phyloP scores from a whole-genome alignment of 2,888 invertebrate genomes.

The Heliconius ethilla region DNA sequence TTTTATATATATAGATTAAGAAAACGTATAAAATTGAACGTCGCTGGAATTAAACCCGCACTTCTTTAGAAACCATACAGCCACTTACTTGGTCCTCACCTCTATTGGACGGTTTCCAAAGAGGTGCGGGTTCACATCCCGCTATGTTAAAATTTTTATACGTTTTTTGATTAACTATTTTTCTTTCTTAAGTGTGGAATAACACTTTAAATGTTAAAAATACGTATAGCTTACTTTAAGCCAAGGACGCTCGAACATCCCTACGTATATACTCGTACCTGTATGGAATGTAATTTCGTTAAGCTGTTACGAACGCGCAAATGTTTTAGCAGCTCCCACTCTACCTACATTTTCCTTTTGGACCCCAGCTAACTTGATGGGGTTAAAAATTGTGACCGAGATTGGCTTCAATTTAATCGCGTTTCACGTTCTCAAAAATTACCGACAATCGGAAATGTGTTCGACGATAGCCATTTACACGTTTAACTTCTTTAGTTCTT shows the following conservation, averaged over 20 bases:
- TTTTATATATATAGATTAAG: too few relatives aligned
- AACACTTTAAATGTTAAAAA: too few relatives aligned
- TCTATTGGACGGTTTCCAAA: too few relatives aligned
- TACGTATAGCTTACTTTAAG: slow-evolving; percentile 5
- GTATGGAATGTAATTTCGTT: slow-evolving; percentile 48
- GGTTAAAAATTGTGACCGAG: slow-evolving; percentile 41
- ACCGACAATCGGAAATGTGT: background rate
- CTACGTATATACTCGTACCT: slow-evolving; percentile 27
- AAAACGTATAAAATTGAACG: too few relatives aligned
- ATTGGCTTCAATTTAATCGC: slow-evolving; percentile 32
- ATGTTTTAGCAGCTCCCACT: slow-evolving; percentile 46
- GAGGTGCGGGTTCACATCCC: too few relatives aligned
- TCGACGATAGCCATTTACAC: slow-evolving; percentile 2
- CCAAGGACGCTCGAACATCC: slow-evolving; percentile 28
- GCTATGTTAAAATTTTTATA: too few relatives aligned
- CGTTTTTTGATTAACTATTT: too few relatives aligned
- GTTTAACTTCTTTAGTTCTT: slow-evolving; percentile 5
- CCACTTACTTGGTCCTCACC: too few relatives aligned
- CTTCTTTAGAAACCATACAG: too few relatives aligned
- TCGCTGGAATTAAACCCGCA: too few relatives aligned
- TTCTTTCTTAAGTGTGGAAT: too few relatives aligned
- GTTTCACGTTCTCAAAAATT: slow-evolving; percentile 18
- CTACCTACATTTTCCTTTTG: slow-evolving; percentile 45
- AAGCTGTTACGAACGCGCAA: slow-evolving; percentile 44
- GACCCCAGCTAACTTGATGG: slow-evolving; percentile 36